Conservation (phyloP, 2,113 vertebrate species). For the Pachycephala philippinensis region DNA sequence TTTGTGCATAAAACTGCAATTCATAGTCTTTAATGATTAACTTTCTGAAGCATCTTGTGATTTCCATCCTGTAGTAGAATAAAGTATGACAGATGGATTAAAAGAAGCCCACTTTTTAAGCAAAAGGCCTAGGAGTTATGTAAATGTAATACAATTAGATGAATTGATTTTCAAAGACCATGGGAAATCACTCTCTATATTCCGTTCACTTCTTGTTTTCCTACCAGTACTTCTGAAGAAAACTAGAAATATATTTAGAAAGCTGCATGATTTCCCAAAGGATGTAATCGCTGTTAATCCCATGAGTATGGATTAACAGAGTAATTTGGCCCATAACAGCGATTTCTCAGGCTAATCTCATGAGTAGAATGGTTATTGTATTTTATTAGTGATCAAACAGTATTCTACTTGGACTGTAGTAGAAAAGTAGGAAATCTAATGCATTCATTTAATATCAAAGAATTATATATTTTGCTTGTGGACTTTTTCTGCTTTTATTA, state of each 20-base stretch:
- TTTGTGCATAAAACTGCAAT: conserved; percentile 27
- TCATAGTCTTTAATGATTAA: conserved; percentile 71
- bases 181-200: conserved; percentile 67
- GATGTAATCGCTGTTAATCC: conserved; percentile 16
- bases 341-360: conserved; percentile 28
- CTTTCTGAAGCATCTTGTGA: conserved; percentile 44
- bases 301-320: background rate
- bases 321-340: background rate
- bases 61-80: conserved; percentile 49
- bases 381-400: conserved; percentile 21
- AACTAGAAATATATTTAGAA: conserved; percentile 51
- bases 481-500: background rate
- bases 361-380: background rate
- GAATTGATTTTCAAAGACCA: conserved; percentile 62
- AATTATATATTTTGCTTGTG: background rate
- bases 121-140: conserved; percentile 32
- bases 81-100: conserved; percentile 57
- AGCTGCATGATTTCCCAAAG: conserved; percentile 61
- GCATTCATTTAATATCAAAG: background rate
- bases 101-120: conserved; percentile 3
- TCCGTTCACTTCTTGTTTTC: conserved; percentile 51
- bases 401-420: background rate
- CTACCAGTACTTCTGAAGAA: conserved; percentile 57
- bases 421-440: background rate
- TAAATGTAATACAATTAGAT: conserved; percentile 44